Evolutionary conservation across 2,113 vertebrate species (phyloP).

Genomic region (Chaenocephalus aceratus): DNA sequence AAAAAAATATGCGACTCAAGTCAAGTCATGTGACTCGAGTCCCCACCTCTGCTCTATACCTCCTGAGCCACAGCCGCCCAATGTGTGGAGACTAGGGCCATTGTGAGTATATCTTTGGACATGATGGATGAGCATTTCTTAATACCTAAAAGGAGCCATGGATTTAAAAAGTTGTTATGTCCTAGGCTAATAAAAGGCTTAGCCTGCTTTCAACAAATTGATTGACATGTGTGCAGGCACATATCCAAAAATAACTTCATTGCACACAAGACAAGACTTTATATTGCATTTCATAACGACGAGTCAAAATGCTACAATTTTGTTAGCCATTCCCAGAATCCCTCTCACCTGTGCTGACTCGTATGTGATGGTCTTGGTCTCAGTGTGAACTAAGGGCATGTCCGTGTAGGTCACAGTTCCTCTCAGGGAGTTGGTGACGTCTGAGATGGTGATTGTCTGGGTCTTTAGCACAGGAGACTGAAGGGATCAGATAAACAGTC

Average conservation of each 20-base stretch:
- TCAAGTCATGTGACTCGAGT: too few relatives aligned
- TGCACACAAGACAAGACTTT: neutral
- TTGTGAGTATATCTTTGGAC: neutral
- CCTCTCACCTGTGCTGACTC: conserved; percentile 93
- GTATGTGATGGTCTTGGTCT: conserved; percentile 98
- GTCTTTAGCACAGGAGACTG: conserved; percentile 95
- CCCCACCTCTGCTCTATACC: neutral
- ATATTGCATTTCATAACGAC: neutral
- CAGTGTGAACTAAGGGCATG: conserved; percentile 93
- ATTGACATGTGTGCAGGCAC: neutral
- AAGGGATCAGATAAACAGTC: conserved; percentile 52
- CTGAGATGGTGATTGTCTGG: conserved; percentile 96
- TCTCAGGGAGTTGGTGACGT: conserved; percentile 88
- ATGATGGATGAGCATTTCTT: neutral
- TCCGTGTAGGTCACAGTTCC: conserved; percentile 92
- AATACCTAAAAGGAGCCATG: neutral
- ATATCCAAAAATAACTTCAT: neutral
- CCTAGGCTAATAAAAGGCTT: neutral
- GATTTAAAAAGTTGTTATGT: neutral
- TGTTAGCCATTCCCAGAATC: conserved; percentile 3
- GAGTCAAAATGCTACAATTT: neutral
- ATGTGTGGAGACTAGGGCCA: neutral
- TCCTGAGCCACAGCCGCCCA: neutral
- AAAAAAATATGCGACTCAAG: too few relatives aligned
- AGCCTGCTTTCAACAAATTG: neutral